These are phyloP conservation scores for Zosterops borbonicus DNA, from an alignment of 2,113 vertebrate genomes.

Conservation along the genomic window DNA sequence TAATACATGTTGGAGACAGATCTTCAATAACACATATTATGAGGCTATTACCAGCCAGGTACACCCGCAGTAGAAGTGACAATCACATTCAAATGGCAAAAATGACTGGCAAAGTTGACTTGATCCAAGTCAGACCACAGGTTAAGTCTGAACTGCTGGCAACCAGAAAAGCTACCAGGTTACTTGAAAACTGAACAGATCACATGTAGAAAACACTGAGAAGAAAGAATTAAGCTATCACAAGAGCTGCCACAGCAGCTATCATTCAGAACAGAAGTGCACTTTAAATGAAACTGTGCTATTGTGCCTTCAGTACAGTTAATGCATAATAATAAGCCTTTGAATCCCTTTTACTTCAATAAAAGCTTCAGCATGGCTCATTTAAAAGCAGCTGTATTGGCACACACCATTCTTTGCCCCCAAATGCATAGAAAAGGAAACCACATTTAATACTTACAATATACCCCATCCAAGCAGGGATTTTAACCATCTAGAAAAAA, in stretches of 20 bases:
- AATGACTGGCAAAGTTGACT: not conserved
- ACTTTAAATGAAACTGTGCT: not conserved
- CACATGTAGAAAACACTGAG: not conserved
- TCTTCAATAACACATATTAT: not conserved
- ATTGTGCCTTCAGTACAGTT: not conserved
- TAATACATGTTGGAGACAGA: not conserved
- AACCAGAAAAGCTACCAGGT: not conserved
- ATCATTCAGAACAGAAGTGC: not conserved
- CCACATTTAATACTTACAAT: not conserved
- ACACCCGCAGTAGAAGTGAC: not conserved
- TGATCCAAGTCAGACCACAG: not conserved
- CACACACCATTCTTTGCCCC: not conserved
- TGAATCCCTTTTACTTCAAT: slow-evolving; percentile 1
- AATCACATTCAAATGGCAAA: not conserved
- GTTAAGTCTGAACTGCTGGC: not conserved
- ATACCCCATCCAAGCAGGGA: not conserved
- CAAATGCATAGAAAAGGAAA: not conserved
- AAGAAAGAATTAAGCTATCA: not conserved
- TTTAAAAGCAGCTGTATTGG: slow-evolving; percentile 21
- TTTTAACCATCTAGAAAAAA: not conserved
- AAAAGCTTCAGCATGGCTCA: not conserved
- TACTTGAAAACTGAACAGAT: not conserved
- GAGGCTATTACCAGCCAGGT: not conserved
- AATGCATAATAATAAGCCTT: slow-evolving; percentile 13
- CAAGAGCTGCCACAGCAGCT: not conserved